Conservation (phyloP, 2,113 vertebrate genomes). For the Heliornis fulica region DNA sequence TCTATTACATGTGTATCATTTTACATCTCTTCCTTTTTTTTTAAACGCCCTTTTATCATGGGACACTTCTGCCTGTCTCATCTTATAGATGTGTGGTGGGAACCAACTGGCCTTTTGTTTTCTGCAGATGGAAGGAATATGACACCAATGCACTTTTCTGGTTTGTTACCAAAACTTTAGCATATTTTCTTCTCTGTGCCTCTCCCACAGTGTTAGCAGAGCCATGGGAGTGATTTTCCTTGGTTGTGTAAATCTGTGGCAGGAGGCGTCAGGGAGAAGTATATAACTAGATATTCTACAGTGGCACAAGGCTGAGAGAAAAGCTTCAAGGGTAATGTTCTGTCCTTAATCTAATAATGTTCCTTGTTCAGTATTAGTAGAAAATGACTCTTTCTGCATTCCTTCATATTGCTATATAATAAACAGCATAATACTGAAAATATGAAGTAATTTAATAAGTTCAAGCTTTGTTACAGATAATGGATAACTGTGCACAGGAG, state of each 20-base stretch:
- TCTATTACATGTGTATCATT: background rate
- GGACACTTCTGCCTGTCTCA: background rate
- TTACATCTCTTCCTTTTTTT: background rate
- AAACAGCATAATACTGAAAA: conserved; percentile 29
- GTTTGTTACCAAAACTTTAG: background rate
- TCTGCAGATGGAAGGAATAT: background rate
- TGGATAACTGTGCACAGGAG: conserved; percentile 34
- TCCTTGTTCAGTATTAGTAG: conserved; percentile 37
- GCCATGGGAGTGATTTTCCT: background rate
- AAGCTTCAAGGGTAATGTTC: conserved; percentile 44
- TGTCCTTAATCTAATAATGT: conserved; percentile 56
- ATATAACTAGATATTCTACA: conserved; percentile 5
- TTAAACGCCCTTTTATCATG: background rate
- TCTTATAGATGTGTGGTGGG: conserved; percentile 25
- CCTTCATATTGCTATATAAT: conserved; percentile 12
- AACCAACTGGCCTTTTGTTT: conserved; percentile 21
- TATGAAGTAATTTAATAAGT: conserved; percentile 39
- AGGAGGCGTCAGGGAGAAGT: background rate
- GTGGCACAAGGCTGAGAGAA: conserved; percentile 15
- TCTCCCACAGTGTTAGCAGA: background rate
- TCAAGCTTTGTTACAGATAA: conserved; percentile 45
- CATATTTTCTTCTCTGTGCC: background rate
- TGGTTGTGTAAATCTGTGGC: conserved; percentile 1
- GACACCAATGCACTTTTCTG: background rate
- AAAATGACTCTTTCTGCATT: conserved; percentile 48